These are phyloP conservation scores for Polypedilum vanderplanki DNA, from an alignment of 1,140 invertebrate species.

Conservation along the genomic window DNA sequence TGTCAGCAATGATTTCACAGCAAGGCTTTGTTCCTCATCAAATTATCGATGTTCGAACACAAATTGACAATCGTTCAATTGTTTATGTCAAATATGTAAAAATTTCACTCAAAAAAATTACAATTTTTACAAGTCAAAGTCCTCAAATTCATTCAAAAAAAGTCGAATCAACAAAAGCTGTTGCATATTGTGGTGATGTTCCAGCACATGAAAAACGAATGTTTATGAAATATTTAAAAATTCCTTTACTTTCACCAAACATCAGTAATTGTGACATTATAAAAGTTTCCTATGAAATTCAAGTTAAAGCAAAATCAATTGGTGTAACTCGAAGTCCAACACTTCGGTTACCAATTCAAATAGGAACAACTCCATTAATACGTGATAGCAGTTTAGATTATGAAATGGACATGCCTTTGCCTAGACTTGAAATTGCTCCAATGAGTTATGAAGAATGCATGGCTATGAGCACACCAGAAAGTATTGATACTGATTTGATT, in stretches of 20 bases:
- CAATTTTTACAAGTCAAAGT: not conserved
- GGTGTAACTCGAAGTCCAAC: not conserved
- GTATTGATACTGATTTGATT: not conserved
- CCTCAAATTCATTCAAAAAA: not conserved
- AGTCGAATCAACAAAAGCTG: not conserved
- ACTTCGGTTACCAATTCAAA: not conserved
- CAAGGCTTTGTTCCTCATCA: not conserved
- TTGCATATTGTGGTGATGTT: slow-evolving; percentile 4
- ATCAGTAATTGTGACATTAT: not conserved
- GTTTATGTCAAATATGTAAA: not conserved
- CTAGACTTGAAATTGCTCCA: not conserved
- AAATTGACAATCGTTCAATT: not conserved
- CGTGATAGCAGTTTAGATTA: not conserved
- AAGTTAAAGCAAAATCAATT: not conserved
- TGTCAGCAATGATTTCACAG: not conserved
- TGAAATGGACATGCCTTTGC: not conserved
- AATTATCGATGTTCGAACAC: not conserved
- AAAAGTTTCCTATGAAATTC: not conserved
- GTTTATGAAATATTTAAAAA: slow-evolving; percentile 9
- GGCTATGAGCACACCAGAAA: not conserved
- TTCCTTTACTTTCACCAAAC: not conserved
- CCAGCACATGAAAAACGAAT: not conserved
- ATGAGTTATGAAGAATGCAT: not conserved
- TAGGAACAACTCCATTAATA: not conserved
- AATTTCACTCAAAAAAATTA: slow-evolving; percentile 14